phyloP scores from a whole-genome alignment of 2,888 invertebrate genomes.

The Sphaerophoria taeniata region DNA sequence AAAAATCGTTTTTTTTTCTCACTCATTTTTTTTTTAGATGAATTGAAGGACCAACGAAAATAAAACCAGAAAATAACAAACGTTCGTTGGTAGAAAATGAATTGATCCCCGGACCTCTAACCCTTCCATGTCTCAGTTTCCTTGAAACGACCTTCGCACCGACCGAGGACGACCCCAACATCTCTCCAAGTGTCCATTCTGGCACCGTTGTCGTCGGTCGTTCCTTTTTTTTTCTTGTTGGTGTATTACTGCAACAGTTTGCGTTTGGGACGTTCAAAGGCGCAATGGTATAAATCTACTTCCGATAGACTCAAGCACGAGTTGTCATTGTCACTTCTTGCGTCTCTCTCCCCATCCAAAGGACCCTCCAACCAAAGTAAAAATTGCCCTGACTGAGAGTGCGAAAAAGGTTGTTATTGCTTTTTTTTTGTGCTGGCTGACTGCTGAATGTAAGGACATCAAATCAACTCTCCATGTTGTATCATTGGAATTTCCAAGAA shows the following conservation, averaged over 20 bases:
- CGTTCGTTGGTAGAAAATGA: conserved; percentile 33
- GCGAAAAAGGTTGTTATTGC: conserved; percentile 39
- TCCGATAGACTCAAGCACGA: conserved; percentile 49
- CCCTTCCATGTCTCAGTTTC: not conserved
- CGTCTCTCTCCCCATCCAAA: too few relatives aligned
- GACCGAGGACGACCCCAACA: conserved; percentile 45
- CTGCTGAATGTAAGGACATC: not conserved
- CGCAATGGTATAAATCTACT: conserved; percentile 62
- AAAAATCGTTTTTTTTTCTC: not conserved
- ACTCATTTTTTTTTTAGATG: conserved; percentile 1
- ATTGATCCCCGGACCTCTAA: conserved; percentile 32
- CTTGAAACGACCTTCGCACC: conserved; percentile 40
- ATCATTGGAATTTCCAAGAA: conserved; percentile 6
- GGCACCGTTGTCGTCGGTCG: not conserved
- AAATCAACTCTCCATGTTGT: conserved; percentile 4
- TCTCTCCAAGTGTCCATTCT: conserved; percentile 29
- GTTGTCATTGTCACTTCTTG: conserved; percentile 53
- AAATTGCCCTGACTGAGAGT: conserved; percentile 17
- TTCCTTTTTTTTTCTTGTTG: not conserved
- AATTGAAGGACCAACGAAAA: not conserved
- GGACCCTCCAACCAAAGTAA: not conserved
- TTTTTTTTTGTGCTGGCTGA: not conserved
- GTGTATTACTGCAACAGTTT: conserved; percentile 65
- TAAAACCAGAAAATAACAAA: conserved; percentile 9
- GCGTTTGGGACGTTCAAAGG: conserved; percentile 50